A percentile compares a stretch with the other conserved stretches of the same genome.
These are phyloP conservation scores for Sicus ferrugineus DNA, from an alignment of 2,888 invertebrate genomes.

Conservation along the genomic window DNA sequence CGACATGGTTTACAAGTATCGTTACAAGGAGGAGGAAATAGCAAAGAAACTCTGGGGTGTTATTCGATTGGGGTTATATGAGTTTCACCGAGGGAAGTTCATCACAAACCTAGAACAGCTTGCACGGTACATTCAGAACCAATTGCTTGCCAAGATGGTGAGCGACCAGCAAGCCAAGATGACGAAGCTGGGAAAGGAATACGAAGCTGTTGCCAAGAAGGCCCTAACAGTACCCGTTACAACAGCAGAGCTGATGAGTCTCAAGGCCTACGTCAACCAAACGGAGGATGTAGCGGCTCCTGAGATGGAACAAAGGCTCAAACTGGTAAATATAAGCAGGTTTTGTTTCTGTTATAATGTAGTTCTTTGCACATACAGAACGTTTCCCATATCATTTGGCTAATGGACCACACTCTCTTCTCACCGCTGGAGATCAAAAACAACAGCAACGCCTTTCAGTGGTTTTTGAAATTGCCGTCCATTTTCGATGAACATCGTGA, in stretches of 20 bases:
- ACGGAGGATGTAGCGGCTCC: constrained; percentile 75
- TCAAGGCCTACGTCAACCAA: constrained; percentile 78
- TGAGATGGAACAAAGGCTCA: constrained; percentile 80
- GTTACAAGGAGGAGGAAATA: constrained; percentile 71
- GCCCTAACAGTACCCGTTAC: constrained; percentile 81
- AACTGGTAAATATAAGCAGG: constrained; percentile 63
- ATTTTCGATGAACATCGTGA: constrained; percentile 84
- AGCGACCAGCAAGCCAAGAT: constrained; percentile 82
- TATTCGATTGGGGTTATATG: constrained; percentile 82
- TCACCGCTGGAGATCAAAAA: constrained; percentile 87
- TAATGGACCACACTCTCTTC: constrained; percentile 82
- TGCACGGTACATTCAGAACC: constrained; percentile 74
- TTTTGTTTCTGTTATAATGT: neutral
- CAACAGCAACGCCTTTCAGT: constrained; percentile 87
- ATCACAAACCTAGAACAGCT: constrained; percentile 75
- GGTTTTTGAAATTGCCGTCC: constrained; percentile 83
- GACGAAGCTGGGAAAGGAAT: constrained; percentile 84
- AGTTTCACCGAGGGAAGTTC: constrained; percentile 81
- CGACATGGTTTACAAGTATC: constrained; percentile 70
- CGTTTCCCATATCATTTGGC: constrained; percentile 79
- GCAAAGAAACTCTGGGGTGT: constrained; percentile 69
- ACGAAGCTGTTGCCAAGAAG: constrained; percentile 79
- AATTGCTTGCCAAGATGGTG: constrained; percentile 77
- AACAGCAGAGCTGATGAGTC: constrained; percentile 85
- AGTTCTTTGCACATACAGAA: constrained; percentile 47